Base-by-base conservation (phyloP, 2,113 vertebrate species). In the Ibidorhyncha struthersii region DNA sequence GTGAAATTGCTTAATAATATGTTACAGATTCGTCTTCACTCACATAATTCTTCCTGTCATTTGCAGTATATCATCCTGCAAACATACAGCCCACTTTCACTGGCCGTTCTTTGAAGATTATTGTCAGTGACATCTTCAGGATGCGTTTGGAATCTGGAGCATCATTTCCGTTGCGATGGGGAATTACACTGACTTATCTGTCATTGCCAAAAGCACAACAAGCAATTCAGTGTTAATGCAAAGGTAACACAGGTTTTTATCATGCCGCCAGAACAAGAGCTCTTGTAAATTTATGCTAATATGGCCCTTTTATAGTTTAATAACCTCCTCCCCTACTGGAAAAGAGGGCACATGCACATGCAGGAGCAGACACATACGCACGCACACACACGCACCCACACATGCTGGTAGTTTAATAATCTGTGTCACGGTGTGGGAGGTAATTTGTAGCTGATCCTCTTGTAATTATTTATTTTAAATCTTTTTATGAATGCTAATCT, bases 171-270 rank as follows among this genome's bases (percentile, higher is more conserved):
- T 98, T 98, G 98, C 98, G 96, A 98, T 98, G 98, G 98, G 98
- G 99, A 99, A 99, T 99, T 99, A 99, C 98, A 98, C 98, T 98
- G 99, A 99, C 98, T 99, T 99, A 99, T 99, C 99, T 99, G 99
- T 99, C 99, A 99, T 98, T 99, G 98, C 98, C 99, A 99, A 99
- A 99, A 99, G 98, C 99, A 99, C 99, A 99, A 99, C 98, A 98
- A 99, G 99, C 98, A 98, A 98, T 98, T 98, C 98, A 98, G 98
- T 98, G 98, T 98, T 98, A 98, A 98, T 98, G 98, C 97, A 98
- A 99, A 99, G 99, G 99, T 99, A 99, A 98, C 99, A 99, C 98
- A 97, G 99, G 98, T 99, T 99, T 99, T 99, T 99, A 99, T 99
- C 98, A 97, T 95, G 98, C 98, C 91, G 92, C 98, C 97, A 98